Evolutionary conservation across 2,888 invertebrate species (phyloP), one percentile per base, ranked within the genome.

Genomic region (Zhuqinia jingwanae): DNA sequence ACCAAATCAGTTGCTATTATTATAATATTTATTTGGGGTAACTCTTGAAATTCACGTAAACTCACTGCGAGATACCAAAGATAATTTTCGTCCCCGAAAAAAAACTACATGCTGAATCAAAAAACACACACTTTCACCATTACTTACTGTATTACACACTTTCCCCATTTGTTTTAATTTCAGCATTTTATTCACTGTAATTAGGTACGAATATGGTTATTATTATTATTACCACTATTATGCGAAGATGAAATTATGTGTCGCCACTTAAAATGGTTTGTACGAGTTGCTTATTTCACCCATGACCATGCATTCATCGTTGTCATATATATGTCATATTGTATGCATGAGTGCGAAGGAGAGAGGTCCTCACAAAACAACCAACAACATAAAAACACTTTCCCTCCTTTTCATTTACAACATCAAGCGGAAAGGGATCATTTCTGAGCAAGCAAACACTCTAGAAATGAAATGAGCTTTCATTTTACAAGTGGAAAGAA

Each of bases 351-450:
- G 36, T 36, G 17, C n/a, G 36, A 65, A 36, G 13, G 25, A 30
- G 36, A 30, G 36, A 65, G 13, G 36, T 27, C n/a, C 30, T 65
- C 63, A 13, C n/a, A 65, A 65, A 17, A 70, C n/a, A n/a, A n/a
- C n/a, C n/a, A 47, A 10, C 22, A 20, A 25, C 47, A 20, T 1
- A 20, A 25, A 47, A 47, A 20, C 70, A 47, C 70, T 70, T 70
- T 47, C 70, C 22, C 70, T 68, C 20, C n/a, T 11, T 25, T 45
- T 47, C 70, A 47, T 65, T 22, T 47, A 47, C 25, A 1, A 45
- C 68, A 42, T 68, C 65, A 45, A 63, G 36, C 10, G 17, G 45
- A 68, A 45, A 2, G 45, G 45, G 42, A 68, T 47, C 70, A 70
- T 70, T 68, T 63, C 13, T 8, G 63, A 22, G 47, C 2, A 50